Evolutionary conservation across 2,888 invertebrate genomes (phyloP).

Genomic region (Aphidoletes aphidimyza): DNA sequence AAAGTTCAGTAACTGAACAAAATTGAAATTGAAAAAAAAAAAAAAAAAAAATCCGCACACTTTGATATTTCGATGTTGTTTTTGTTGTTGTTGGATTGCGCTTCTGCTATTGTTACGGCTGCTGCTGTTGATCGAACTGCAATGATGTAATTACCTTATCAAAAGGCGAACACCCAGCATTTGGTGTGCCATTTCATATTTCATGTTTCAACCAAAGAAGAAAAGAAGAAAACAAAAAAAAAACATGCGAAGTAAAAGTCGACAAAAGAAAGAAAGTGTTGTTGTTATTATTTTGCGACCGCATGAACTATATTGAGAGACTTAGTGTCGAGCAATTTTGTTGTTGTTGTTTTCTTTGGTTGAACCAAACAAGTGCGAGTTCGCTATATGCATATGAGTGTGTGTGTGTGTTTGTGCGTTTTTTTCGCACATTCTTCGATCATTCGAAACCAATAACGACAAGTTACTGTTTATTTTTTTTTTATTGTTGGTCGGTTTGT

Average conservation of each 20-base stretch:
- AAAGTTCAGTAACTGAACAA: background rate
- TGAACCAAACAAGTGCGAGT: no score
- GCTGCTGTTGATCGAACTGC: background rate
- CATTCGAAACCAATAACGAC: conserved; percentile 27
- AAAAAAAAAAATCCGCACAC: background rate
- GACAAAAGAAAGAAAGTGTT: conserved; percentile 22
- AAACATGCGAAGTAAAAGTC: background rate
- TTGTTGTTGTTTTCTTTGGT: no score
- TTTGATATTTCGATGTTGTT: background rate
- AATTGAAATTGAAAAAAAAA: background rate
- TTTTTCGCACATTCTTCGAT: conserved; percentile 30
- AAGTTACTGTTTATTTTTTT: background rate
- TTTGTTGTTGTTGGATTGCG: no score
- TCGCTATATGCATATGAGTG: background rate
- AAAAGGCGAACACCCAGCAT: conserved; percentile 42
- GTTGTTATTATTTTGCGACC: background rate
- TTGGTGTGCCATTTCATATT: conserved; percentile 46
- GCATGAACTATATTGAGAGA: background rate
- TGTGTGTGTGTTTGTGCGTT: background rate
- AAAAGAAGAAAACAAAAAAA: background rate
- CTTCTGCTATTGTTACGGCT: background rate
- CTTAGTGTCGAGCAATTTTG: no score
- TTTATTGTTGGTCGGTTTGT: background rate
- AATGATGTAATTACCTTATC: conserved; percentile 35
- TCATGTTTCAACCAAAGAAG: conserved; percentile 2